phyloP scores from a whole-genome alignment of 2,888 invertebrate species.

The Hirtodrosophila histrioides region DNA sequence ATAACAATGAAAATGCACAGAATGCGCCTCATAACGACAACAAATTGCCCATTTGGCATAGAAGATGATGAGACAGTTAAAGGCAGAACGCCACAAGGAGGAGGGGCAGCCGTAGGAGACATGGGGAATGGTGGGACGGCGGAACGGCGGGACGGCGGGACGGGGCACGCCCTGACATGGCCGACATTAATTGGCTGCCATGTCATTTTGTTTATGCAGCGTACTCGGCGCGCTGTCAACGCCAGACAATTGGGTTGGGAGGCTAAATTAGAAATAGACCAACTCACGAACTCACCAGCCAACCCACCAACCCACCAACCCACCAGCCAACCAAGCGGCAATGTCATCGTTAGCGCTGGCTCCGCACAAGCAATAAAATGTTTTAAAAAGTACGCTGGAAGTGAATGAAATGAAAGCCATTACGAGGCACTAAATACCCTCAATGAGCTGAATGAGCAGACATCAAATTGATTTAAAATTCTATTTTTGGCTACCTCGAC shows the following conservation, averaged over 20 bases:
- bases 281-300: background rate
- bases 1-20: conserved; percentile 78
- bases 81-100: conserved; percentile 1
- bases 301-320: background rate
- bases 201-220: conserved; percentile 75
- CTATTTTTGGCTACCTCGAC: no score
- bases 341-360: conserved; percentile 50
- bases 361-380: conserved; percentile 38
- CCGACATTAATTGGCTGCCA: conserved; percentile 76
- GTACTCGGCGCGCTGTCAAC: conserved; percentile 49
- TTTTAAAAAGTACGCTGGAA: conserved; percentile 2
- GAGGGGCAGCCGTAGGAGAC: conserved; percentile 4
- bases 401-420: conserved; percentile 45
- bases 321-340: conserved; percentile 11
- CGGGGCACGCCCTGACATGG: conserved; percentile 53
- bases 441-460: background rate
- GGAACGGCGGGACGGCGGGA: background rate
- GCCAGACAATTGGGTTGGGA: conserved; percentile 50
- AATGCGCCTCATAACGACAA: conserved; percentile 77
- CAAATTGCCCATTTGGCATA: conserved; percentile 77
- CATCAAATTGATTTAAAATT: no score
- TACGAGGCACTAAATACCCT: conserved; percentile 21
- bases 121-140: background rate
- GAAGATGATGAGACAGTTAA: conserved; percentile 67
- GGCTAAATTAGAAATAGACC: conserved; percentile 46